Base-by-base conservation (phyloP, 2,113 vertebrate species). In the Piprites chloris region DNA sequence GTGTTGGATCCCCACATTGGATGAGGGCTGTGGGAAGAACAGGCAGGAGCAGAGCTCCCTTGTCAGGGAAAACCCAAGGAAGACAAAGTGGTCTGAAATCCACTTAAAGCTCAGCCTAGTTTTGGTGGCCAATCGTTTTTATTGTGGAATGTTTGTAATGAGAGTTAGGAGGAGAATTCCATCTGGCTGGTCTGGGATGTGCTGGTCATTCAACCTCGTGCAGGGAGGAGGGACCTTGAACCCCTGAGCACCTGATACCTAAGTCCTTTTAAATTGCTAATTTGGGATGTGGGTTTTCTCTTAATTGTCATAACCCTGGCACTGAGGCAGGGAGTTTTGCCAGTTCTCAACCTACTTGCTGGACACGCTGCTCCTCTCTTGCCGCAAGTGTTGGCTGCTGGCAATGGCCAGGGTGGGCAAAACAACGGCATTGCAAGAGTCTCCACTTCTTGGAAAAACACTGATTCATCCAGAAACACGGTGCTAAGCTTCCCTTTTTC, bases 371-470 rank as follows among this genome's bases (percentile, higher is more conserved):
- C 15, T 74, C 59, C 39, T 66, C 11, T 50, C 18, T 35, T 41
- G 11, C 24, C 35, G 17, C 27, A 13, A 12, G 21, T 19, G 62
- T 62, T 68, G 82, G 37, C 26, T 82, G 26, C 56, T 82, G 82
- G 18, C 11, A 69, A 1, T 37, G 24, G 6, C 16, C 33, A 3
- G 0, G 2, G 47, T 12, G 42, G 59, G 55, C 63, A 19, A 56
- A 85, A 65, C 11, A 56, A 26, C 0, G 1, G 16, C 58, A 15
- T 0, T 30, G 8, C 27, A 30, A 41, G 61, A 1, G 20, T 12
- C 53, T 61, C 37, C 0, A 2, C 41, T 72, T 55, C 53, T 62
- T 23, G 14, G 58, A 37, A 56, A 74, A 63, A 73, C 59, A 58
- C 1, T 0, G 9, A 33, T 89, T 89, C 66, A 47, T 46, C n/a